Percentiles rank a stretch among this genome's conserved stretches.
phyloP scores from a whole-genome alignment of 92 coral and sea anemone species.

The Siderastrea siderea region DNA sequence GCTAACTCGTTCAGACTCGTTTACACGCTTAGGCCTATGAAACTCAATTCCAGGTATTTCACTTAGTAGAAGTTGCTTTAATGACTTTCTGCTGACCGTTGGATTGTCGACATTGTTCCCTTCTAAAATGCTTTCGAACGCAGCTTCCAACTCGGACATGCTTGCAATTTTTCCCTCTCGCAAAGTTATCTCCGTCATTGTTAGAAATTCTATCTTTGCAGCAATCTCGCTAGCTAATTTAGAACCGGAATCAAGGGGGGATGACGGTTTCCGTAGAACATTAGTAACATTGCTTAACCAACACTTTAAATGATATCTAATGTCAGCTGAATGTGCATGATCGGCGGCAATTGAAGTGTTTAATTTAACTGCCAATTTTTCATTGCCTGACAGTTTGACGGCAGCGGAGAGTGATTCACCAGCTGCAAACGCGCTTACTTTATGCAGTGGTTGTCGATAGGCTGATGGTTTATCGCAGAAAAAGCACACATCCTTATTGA shows the following conservation, averaged over 20 bases:
- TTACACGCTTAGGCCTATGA: conserved; percentile 75
- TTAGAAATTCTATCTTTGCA: neutral
- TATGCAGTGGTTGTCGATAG: conserved; percentile 39
- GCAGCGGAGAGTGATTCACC: conserved; percentile 70
- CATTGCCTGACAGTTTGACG: conserved; percentile 40
- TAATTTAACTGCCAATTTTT: conserved; percentile 60
- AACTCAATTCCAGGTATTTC: conserved; percentile 80
- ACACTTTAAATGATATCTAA: conserved; percentile 32
- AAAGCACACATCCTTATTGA: neutral
- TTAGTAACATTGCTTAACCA: conserved; percentile 61
- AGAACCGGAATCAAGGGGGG: neutral
- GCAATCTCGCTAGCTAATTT: neutral
- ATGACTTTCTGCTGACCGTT: conserved; percentile 16
- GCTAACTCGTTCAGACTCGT: conserved; percentile 78
- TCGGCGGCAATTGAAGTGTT: conserved; percentile 44
- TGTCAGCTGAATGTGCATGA: conserved; percentile 70
- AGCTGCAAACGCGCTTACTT: conserved; percentile 49
- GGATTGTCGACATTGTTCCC: conserved; percentile 71
- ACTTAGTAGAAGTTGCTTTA: conserved; percentile 69
- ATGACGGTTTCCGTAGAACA: conserved; percentile 39
- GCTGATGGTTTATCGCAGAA: too few relatives aligned
- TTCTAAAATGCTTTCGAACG: conserved; percentile 57
- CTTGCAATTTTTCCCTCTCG: conserved; percentile 23
- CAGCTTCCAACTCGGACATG: conserved; percentile 43
- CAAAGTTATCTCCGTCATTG: conserved; percentile 14